Evolutionary conservation across 1,140 invertebrate species (phyloP), one percentile per base, ranked within the genome.

Genomic region (Drosophila biarmipes): DNA sequence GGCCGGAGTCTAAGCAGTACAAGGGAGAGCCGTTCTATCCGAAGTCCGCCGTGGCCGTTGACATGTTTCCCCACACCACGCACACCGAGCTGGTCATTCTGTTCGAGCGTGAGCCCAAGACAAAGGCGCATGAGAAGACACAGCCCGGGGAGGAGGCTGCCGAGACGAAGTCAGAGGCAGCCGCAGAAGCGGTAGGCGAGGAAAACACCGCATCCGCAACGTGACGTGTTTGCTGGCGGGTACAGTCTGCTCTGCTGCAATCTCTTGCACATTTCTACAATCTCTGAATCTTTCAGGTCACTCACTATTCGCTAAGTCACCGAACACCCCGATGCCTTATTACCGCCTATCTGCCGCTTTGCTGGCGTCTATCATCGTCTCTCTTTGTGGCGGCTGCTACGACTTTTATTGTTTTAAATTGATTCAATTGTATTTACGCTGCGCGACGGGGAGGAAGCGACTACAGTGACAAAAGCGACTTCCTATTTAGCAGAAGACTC

Each of bases 21-120:
- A 93, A 94, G 27, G 97, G 97, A 0, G 94, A 95, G 29, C 96
- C 97, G 3, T 97, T 98, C 91, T 93, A 96, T 31, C 96, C 97
- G 0, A 93, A 95, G 1, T 94, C 95, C 78, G 97, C 97, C 0
- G 93, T 98, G 12, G 96, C 97, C 6, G 96, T 99, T 2, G 98
- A 99, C 90, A 95, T 99, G 95, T 99, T 99, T 93, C 98, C 98
- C 0, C 94, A 97, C 69, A 99, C 98, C 1, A 94, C 94, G 17
- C 97, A 99, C 91, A 97, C 95, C 64, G 98, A 99, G 93, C 92
- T 99, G 14, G 93, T 98, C 54, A 91, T 99, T 24, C 93, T 97
- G 29, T 96, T 99, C 90, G 95, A 98, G 92, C 93, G 96, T 59
- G 77, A 68, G 5, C 14, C 53, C 2, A 73, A 66, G 45, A 29